Percentiles rank a stretch among this genome's conserved stretches.
These are phyloP conservation scores for Monopterus albus DNA, from an alignment of 2,113 vertebrate genomes.

Conservation along the genomic window DNA sequence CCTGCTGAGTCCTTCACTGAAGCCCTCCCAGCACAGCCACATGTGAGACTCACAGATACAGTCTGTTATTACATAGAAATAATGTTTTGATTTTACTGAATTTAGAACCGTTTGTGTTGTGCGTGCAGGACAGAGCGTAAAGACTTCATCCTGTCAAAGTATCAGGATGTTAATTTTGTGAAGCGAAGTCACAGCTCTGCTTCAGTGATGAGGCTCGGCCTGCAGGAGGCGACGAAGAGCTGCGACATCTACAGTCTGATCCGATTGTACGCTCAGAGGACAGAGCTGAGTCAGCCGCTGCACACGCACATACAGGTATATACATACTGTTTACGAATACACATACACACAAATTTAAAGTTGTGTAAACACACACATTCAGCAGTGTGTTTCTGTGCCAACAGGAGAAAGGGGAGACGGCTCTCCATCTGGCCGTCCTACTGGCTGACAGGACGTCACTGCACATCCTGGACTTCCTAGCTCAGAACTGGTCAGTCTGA, in stretches of 20 bases:
- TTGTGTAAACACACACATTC: no score
- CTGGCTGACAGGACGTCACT: constrained; percentile 71
- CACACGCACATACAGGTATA: constrained; percentile 68
- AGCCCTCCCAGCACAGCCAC: constrained; percentile 68
- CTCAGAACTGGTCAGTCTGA: constrained; percentile 71
- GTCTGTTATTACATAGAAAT: no score
- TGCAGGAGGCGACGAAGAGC: constrained; percentile 72
- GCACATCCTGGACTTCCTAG: constrained; percentile 74
- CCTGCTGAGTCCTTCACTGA: constrained; percentile 66
- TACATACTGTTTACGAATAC: not conserved
- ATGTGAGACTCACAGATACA: constrained; percentile 50
- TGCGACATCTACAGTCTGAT: constrained; percentile 70
- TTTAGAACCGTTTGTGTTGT: not conserved
- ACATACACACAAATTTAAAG: no score
- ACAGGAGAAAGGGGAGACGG: constrained; percentile 73
- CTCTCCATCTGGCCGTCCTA: constrained; percentile 70
- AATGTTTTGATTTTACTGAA: not conserved
- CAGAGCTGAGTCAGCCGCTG: constrained; percentile 62
- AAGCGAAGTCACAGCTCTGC: constrained; percentile 43
- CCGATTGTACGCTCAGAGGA: constrained; percentile 67
- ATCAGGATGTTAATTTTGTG: constrained; percentile 67
- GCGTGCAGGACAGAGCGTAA: constrained; percentile 61
- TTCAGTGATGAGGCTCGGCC: constrained; percentile 43
- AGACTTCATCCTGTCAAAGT: constrained; percentile 72
- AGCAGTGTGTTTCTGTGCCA: constrained; percentile 15